Evolutionary conservation across 2,113 vertebrate species (phyloP).

Genomic region (Agelaius phoeniceus): DNA sequence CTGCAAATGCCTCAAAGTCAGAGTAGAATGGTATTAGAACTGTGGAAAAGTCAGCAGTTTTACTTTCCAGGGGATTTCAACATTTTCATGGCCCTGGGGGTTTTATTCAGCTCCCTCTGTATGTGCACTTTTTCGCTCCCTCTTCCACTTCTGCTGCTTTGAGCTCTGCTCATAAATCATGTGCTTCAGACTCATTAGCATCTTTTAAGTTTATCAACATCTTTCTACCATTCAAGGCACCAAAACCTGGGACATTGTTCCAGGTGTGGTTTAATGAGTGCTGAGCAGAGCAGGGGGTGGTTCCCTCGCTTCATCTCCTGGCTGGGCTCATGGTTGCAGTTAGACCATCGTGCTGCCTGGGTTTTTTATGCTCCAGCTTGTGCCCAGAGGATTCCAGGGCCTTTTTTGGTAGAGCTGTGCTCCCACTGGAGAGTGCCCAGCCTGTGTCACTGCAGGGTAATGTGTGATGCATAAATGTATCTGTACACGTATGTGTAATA

Average conservation of each 20-base stretch:
- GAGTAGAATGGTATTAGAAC: not conserved
- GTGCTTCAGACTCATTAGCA: not conserved
- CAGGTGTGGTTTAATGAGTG: not conserved
- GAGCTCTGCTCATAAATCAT: not conserved
- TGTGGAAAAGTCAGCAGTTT: not conserved
- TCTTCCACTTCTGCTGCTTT: not conserved
- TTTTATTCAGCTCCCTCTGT: not conserved
- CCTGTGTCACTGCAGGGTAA: not conserved
- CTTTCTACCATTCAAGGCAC: not conserved
- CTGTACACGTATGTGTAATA: not conserved
- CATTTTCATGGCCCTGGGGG: fast-evolving
- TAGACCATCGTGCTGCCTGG: fast-evolving
- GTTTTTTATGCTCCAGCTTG: not conserved
- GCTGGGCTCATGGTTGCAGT: too few relatives aligned
- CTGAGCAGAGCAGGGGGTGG: not conserved
- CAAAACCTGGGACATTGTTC: not conserved
- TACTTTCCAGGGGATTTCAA: not conserved
- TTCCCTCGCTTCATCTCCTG: not conserved
- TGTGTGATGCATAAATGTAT: too few relatives aligned
- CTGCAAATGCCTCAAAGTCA: not conserved
- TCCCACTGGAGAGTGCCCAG: not conserved
- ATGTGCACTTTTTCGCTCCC: not conserved
- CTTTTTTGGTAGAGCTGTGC: not conserved
- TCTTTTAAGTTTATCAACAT: not conserved
- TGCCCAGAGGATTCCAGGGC: not conserved